Percentiles rank a stretch among this genome's conserved stretches.
Conservation (phyloP, 1,140 invertebrate species). For the Ceratoteleas bidentatus region DNA sequence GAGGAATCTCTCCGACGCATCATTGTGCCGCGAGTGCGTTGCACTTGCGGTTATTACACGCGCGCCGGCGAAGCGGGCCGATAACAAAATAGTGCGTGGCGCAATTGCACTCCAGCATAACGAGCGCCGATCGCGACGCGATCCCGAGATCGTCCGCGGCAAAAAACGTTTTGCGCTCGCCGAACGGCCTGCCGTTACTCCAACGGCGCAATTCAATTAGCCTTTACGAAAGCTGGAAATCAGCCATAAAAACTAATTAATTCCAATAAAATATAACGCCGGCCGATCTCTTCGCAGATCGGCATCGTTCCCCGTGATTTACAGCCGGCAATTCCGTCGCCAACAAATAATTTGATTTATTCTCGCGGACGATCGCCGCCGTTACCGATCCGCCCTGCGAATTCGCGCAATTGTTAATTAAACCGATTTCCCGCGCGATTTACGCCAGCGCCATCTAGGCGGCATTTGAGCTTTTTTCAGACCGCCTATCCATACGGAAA, state of each 20-base stretch:
- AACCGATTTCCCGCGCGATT: constrained; percentile 23
- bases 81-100: constrained; percentile 48
- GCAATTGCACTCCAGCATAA: constrained; percentile 28
- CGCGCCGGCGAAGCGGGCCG: constrained; percentile 25
- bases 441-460: constrained; percentile 1
- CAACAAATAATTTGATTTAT: constrained; percentile 40
- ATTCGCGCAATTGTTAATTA: constrained; percentile 20
- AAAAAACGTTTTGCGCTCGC: constrained; percentile 6
- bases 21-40: constrained; percentile 7
- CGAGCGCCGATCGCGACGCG: not conserved
- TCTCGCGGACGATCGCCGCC: not conserved
- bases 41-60: constrained; percentile 29
- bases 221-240: constrained; percentile 27
- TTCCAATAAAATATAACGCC: constrained; percentile 17
- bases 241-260: constrained; percentile 28
- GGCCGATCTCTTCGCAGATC: constrained; percentile 2
- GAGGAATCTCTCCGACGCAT: no score
- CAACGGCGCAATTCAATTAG: constrained; percentile 29
- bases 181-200: constrained; percentile 2
- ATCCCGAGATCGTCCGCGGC: constrained; percentile 6
- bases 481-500: constrained; percentile 1
- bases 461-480: not conserved
- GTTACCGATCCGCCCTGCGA: constrained; percentile 17
- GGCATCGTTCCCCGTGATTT: constrained; percentile 18
- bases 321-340: constrained; percentile 8